Conservation (phyloP, 2,113 vertebrate genomes). For the Ceyx cyanopectus region DNA sequence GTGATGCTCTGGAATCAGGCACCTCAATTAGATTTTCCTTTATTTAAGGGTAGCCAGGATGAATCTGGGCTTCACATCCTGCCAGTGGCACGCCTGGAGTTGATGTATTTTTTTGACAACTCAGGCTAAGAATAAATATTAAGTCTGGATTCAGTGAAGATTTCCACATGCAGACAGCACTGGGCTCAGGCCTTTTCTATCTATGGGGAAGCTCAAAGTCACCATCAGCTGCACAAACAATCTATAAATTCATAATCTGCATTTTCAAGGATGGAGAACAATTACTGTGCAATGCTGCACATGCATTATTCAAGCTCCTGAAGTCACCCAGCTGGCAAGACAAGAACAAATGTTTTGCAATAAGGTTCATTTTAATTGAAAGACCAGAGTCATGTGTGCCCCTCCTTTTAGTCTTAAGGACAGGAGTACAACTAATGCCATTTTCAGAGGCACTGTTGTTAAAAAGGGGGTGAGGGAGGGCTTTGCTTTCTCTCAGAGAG, state of each 20-base stretch:
- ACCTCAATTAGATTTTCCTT: not conserved
- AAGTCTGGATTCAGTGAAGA: not conserved
- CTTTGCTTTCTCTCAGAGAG: not conserved
- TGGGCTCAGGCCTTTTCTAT: not conserved
- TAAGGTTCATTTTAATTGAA: slow-evolving; percentile 22
- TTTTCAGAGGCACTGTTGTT: not conserved
- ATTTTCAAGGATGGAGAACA: slow-evolving; percentile 4
- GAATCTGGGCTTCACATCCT: not conserved
- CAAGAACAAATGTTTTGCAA: slow-evolving; percentile 22
- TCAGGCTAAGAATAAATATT: not conserved
- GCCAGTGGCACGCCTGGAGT: not conserved
- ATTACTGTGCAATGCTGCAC: not conserved
- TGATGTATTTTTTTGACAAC: not conserved
- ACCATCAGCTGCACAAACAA: not conserved
- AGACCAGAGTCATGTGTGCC: not conserved
- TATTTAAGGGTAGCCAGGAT: not conserved
- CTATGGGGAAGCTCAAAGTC: not conserved
- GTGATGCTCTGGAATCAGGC: not conserved
- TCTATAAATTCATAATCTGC: not conserved
- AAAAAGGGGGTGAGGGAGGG: not conserved
- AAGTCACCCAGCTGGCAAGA: slow-evolving; percentile 33
- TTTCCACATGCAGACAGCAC: not conserved
- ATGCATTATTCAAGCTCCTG: not conserved
- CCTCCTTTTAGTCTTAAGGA: slow-evolving; percentile 12
- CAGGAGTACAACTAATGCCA: not conserved